Evolutionary conservation across 2,113 vertebrate species (phyloP).

Genomic region (Megalops atlanticus): DNA sequence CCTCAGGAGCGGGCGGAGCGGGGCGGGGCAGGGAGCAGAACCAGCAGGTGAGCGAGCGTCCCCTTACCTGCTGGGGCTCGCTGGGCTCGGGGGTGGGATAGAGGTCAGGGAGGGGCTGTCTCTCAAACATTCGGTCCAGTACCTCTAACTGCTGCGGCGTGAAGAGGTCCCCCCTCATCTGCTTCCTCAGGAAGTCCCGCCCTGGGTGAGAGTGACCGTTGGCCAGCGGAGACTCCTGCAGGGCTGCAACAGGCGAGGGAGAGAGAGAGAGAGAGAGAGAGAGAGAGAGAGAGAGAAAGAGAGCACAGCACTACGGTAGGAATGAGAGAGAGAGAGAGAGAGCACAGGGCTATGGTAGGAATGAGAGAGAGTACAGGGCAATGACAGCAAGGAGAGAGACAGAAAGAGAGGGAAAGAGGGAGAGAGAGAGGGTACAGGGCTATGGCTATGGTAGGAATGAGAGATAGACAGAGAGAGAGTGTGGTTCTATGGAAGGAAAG

Average conservation of each 20-base stretch:
- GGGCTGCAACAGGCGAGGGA: slow-evolving; percentile 67
- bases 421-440: not conserved
- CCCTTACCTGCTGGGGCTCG: slow-evolving; percentile 91
- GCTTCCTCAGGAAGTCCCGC: slow-evolving; percentile 98
- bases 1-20: slow-evolving; percentile 45
- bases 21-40: slow-evolving; percentile 33
- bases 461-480: not conserved
- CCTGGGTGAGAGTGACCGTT: slow-evolving; percentile 92
- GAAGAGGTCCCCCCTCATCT: slow-evolving; percentile 97
- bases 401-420: not conserved
- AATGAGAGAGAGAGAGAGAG: not conserved
- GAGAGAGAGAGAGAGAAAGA: not conserved
- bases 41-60: slow-evolving; percentile 9
- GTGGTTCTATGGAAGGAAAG: not conserved
- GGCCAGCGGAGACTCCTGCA: slow-evolving; percentile 92
- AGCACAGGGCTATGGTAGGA: not conserved
- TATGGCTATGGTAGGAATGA: not conserved
- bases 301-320: not conserved
- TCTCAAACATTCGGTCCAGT: slow-evolving; percentile 95
- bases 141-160: slow-evolving; percentile 98
- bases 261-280: not conserved
- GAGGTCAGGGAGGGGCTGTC: slow-evolving; percentile 94
- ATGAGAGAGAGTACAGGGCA: not conserved
- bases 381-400: not conserved
- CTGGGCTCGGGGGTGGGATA: slow-evolving; percentile 94